Base-by-base conservation (phyloP, 2,113 vertebrate species). In the Sceloporus undulatus region DNA sequence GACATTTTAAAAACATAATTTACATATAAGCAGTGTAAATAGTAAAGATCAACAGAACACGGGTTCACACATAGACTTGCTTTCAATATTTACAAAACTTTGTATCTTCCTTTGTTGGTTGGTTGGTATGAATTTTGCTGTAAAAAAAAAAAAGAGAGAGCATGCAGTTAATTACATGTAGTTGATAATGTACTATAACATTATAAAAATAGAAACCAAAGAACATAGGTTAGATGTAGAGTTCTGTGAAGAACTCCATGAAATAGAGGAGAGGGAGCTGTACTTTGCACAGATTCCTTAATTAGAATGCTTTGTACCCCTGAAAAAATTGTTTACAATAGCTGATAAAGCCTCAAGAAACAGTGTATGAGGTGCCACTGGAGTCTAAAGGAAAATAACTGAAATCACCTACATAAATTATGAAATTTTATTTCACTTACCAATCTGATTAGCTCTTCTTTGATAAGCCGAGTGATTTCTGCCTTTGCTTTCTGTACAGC, bases 111-210 rank as follows among this genome's bases (percentile, higher is more conserved):
- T 97, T 99, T 99, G 97, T 98, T 99, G 85, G 98, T 99, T 27
- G 99, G 99, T 96, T 99, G 99, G 97, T 99, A 99, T 27, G 99
- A 99, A 95, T 99, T 99, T 99, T 99, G 99, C 99, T 99, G 93
- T 8, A 96, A 96, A 27, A 91, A 70, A 91, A 93, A 86, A 94
- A 90, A 93, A 73, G 1, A 34, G 34, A 48, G 75, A 85, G 82
- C 90, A 91, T 70, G 27, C 8, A 79, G n/a, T 87, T 62, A 91
- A 88, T 19, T 40, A 75, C 2, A 90, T 62, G 77, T 2, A 84
- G 92, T 38, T n/a, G 42, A 74, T 88, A 80, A 88, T 0, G 11
- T 56, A 80, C 6, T 83, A 56, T 25, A 6, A 16, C 38, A 40
- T 13, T 88, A 0, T 59, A 86, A 85, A 77, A 11, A 19, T 13